These are phyloP conservation scores for Pangasius krempfi DNA, from an alignment of 2,797 vertebrate genomes.

Conservation along the genomic window DNA sequence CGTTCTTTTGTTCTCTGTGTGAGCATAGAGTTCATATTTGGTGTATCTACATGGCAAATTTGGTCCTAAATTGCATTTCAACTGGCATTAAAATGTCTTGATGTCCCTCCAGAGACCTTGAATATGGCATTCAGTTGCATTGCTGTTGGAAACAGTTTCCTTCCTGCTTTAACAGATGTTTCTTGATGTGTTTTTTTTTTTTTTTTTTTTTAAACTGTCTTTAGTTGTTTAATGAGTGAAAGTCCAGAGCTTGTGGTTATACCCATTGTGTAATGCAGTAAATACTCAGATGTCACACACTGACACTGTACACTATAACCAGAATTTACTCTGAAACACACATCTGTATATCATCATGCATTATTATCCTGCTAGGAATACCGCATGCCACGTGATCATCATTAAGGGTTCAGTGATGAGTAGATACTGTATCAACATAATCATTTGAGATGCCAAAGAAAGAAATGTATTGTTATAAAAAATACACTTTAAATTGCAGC, in stretches of 20 bases:
- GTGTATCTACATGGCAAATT: background rate
- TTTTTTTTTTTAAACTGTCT: background rate
- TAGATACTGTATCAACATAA: background rate
- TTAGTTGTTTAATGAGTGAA: background rate
- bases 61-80: background rate
- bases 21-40: background rate
- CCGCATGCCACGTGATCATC: background rate
- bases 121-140: background rate
- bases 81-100: background rate
- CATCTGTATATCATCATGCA: background rate
- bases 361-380: background rate
- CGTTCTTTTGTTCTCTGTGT: too few relatives aligned
- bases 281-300: background rate
- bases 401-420: background rate
- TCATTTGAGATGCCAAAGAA: background rate
- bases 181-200: background rate
- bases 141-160: background rate
- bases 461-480: background rate
- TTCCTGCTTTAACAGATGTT: background rate
- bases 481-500: too few relatives aligned
- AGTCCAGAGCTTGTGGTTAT: background rate
- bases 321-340: background rate
- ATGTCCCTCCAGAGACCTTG: background rate
- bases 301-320: background rate
- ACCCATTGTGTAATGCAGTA: background rate